Base-by-base conservation (phyloP, 2,888 invertebrate genomes). In the Pyrrhia umbra region DNA sequence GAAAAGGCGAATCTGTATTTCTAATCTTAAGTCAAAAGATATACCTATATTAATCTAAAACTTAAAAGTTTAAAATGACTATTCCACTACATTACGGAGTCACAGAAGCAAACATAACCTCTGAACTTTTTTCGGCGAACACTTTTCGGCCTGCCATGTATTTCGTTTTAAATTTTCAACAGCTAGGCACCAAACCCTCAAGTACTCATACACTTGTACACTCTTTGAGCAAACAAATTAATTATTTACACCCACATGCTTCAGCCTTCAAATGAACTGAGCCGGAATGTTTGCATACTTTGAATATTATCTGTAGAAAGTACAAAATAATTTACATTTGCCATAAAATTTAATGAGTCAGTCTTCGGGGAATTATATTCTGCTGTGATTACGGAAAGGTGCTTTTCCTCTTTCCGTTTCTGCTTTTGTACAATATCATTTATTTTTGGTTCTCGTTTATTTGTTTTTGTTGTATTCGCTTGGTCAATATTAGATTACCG, bases 171-270 rank as follows among this genome's bases (percentile, higher is more conserved):
- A 91, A 90, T 81, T 91, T 91, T 90, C 84, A 91, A 85, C 82
- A 83, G 83, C 80, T 77, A 73, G 77, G 80, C 82, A 82, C 75
- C 81, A 81, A 82, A 82, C 79, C 79, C 80, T 75, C 77, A 82
- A 85, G 83, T 83, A 51, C 81, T 30, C 61, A 51, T 43, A 52
- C 52, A 60, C 65, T 49, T 45, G 78, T 49, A 54, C 68, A 43
- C 78, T 82, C 85, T 88, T 89, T 85, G 90, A 85, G 85, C 88
- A 88, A 89, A 88, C 90, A 88, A 88, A 91, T 94, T 93, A 92
- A 92, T 92, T 89, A 92, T 92, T 91, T 81, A 92, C 79, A 78
- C 66, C 75, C 60, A 72, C 82, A 75, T 75, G 81, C 82, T 84
- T 81, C 76, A 82, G 77, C 79, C 80, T 83, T 82, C 77, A 84